Evolutionary conservation across 2,888 invertebrate species (phyloP), one percentile per base, ranked within the genome.

Genomic region (Mythimna loreyi): DNA sequence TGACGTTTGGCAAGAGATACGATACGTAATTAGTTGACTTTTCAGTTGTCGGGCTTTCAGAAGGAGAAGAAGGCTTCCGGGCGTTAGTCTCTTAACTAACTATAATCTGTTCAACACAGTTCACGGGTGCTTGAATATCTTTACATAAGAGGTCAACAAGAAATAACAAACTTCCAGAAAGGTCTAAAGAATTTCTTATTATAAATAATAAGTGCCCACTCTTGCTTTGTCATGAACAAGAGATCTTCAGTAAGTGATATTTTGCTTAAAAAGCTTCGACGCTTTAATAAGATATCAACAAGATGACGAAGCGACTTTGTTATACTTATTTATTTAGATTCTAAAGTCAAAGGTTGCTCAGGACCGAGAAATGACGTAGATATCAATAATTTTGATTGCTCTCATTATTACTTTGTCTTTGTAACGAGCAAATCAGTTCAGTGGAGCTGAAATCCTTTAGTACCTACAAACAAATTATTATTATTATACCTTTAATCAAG

Each of bases 151-250:
- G 5, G 23, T 49, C 49, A 23, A 25, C 13, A 25, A 25, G 16
- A 25, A 50, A 25, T 50, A 5, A 16, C 25, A 43, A 43, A n/a
- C 25, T 49, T 49, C 16, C 23, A 49, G 49, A 11, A 49, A 23
- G 2, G 5, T 16, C 25, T 25, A 25, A 50, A 25, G 19, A 25
- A 50, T 25, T 25, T 25, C 30, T 1, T 49, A 40, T 40, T 49
- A 16, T 16, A 40, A 40, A 40, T 45, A 11, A 7, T 67, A 21
- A 28, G 33, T 36, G 53, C 53, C 16, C 13, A 21, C 2, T 45
- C 21, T 55, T 55, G 28, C 67, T 67, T 55, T 67, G 21, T 28
- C 13, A 36, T 30, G 21, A 45, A 55, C 13, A 13, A 19, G 21
- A 28, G 4, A 28, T 47, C 19, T 45, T 43, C 21, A 6, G 13